Conservation (phyloP, 2,113 vertebrate species). For the Mesocricetus auratus region DNA sequence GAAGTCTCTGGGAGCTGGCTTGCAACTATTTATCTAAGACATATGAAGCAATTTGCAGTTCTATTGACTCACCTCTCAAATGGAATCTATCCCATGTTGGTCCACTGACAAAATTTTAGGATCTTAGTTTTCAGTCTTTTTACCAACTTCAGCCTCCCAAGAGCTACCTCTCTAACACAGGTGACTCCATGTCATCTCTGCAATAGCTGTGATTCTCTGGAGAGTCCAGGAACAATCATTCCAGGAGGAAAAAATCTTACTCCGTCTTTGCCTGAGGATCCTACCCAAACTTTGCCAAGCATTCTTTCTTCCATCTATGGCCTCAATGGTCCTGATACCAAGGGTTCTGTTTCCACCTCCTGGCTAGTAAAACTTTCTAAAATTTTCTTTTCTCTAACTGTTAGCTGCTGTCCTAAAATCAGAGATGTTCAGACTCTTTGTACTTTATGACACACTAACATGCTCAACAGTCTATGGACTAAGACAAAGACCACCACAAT, state of each 20-base stretch:
- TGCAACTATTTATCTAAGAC: not conserved
- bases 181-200: not conserved
- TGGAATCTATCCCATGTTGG: not conserved
- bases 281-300: not conserved
- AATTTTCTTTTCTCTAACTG: not conserved
- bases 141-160: fast-evolving
- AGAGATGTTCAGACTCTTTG: not conserved
- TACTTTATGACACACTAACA: conserved; percentile 14
- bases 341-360: not conserved
- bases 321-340: not conserved
- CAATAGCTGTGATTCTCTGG: not conserved
- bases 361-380: not conserved
- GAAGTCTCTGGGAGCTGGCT: not conserved
- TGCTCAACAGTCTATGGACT: not conserved
- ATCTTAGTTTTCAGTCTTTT: not conserved
- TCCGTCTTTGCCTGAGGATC: not conserved
- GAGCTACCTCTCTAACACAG: not conserved
- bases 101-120: not conserved
- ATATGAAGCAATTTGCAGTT: not conserved
- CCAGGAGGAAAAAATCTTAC: not conserved
- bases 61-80: not conserved
- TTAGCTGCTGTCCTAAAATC: not conserved
- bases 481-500: not conserved
- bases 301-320: not conserved
- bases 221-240: not conserved